Conservation (phyloP, 2,888 invertebrate genomes). For the Acleris laterana region DNA sequence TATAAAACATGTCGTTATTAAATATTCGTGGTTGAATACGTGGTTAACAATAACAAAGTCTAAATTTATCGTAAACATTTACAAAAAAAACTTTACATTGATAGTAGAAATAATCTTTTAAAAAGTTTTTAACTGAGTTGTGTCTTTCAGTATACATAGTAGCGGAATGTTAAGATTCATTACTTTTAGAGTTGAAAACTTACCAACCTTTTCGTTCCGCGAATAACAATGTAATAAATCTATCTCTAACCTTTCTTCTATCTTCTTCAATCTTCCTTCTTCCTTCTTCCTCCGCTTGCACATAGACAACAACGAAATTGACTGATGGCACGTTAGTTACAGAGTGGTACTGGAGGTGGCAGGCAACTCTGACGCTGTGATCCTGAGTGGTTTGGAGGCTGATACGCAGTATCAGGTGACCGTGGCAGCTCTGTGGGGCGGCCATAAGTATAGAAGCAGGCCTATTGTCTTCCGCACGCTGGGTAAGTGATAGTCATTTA, state of each 20-base stretch:
- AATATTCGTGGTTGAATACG: too few relatives aligned
- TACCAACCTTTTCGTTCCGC: too few relatives aligned
- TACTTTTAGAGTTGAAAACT: too few relatives aligned
- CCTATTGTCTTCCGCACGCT: slow-evolving; percentile 95
- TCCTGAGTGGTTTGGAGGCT: slow-evolving; percentile 91
- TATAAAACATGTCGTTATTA: too few relatives aligned
- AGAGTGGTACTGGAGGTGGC: slow-evolving; percentile 96
- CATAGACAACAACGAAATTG: slow-evolving; percentile 79
- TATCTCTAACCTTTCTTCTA: slow-evolving; percentile 19
- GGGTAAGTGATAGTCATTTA: slow-evolving; percentile 80
- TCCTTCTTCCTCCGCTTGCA: slow-evolving; percentile 56
- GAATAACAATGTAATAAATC: too few relatives aligned
- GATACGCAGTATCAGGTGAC: slow-evolving; percentile 95
- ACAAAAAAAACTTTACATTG: too few relatives aligned
- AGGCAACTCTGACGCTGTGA: slow-evolving; percentile 94
- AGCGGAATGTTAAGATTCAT: too few relatives aligned
- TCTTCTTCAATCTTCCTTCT: slow-evolving; percentile 50
- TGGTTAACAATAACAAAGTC: too few relatives aligned
- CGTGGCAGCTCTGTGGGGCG: slow-evolving; percentile 92
- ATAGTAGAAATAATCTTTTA: too few relatives aligned
- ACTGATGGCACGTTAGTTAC: slow-evolving; percentile 91
- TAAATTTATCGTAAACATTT: too few relatives aligned
- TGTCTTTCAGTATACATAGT: too few relatives aligned
- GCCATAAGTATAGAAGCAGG: slow-evolving; percentile 92
- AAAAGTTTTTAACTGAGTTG: too few relatives aligned